Evolutionary conservation across 2,113 vertebrate genomes (phyloP), one percentile per base, ranked within the genome.

Genomic region (Hassar affinis): DNA sequence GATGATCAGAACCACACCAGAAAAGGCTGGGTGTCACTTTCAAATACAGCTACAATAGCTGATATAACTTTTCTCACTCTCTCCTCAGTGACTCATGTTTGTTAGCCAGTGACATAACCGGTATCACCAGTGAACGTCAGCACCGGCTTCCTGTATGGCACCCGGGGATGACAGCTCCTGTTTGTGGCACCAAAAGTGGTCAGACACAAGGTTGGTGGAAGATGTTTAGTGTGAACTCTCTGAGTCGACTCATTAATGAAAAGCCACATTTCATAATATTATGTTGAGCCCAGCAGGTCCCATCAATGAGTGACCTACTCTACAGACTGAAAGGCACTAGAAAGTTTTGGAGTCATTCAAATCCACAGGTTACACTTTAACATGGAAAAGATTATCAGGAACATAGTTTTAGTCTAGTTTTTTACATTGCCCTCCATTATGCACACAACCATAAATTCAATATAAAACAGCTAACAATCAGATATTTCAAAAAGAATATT

Each of bases 91-190:
- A 84, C 61, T 81, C 82, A 84, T 69, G 64, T 86, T 79, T 83
- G 54, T 81, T 52, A 76, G 33, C 76, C 81, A 68, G n/a, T 71
- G 80, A 82, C 80, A 85, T 82, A 78, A 83, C 59, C 49, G 45
- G 81, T 75, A 80, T 54, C 78, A 57, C 57, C 57, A 80, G 15
- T 52, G 51, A 79, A 79, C 81, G 61, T 86, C 68, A 66, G 27
- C 42, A 45, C 78, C 52, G 25, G 38, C 69, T 83, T 83, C 27
- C 51, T 83, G 35, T 20, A 59, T 49, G 49, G 85, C 68, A 83
- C 71, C 76, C 51, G 42, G 52, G 64, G 69, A 86, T 42, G 69
- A 86, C 81, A 86, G 77, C 56, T 86, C 47, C 75, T 83, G 75
- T 82, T 85, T 54, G 33, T 27, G 42, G 51, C 45, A 59, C 57